A percentile compares a stretch with the other conserved stretches of the same genome.
These are phyloP conservation scores for Speoplatyrhinus poulsoni DNA, from an alignment of 2,113 vertebrate genomes.

Conservation along the genomic window DNA sequence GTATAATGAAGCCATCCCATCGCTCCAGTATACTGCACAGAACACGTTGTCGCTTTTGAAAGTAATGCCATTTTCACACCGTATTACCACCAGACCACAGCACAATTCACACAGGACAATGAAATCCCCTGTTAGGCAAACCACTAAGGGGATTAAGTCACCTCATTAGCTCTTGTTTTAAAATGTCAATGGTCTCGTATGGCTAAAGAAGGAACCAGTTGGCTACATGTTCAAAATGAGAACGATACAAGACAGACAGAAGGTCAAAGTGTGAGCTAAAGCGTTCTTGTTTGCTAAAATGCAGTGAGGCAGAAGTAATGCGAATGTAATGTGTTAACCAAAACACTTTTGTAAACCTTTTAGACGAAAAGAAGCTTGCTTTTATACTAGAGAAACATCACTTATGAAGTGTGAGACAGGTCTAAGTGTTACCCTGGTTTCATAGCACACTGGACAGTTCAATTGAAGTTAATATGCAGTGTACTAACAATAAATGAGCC, in stretches of 20 bases:
- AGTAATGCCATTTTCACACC: too few relatives aligned
- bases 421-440: not conserved
- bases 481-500: slow-evolving; percentile 12
- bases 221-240: too few relatives aligned
- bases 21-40: not conserved
- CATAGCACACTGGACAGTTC: not conserved
- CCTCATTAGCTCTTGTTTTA: slow-evolving; percentile 12
- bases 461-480: slow-evolving; percentile 6
- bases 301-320: too few relatives aligned
- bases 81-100: too few relatives aligned
- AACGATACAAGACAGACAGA: too few relatives aligned
- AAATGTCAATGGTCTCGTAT: not conserved
- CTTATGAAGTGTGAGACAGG: not conserved
- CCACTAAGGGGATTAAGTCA: not conserved
- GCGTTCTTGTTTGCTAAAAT: too few relatives aligned
- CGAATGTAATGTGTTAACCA: too few relatives aligned
- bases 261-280: too few relatives aligned
- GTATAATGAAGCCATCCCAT: not conserved
- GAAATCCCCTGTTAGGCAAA: not conserved
- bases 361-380: not conserved
- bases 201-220: too few relatives aligned
- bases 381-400: not conserved
- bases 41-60: not conserved
- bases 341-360: not conserved
- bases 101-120: too few relatives aligned